Evolutionary conservation across 1,140 invertebrate species (phyloP).

Genomic region (Adelges cooleyi): DNA sequence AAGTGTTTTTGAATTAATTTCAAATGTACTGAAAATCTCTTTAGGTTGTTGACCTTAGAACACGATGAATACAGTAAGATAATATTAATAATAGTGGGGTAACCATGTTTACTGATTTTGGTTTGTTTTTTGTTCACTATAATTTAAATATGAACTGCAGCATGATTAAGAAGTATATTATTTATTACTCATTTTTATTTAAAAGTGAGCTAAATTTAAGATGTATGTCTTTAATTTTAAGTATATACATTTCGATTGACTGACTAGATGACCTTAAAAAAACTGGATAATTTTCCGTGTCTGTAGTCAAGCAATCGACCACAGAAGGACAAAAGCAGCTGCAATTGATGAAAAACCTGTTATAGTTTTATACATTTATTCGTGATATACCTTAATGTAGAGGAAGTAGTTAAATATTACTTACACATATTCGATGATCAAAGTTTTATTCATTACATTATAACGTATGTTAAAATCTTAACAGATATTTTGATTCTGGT

Average conservation of each 20-base stretch:
- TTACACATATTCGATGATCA: no score
- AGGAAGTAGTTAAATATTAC: not conserved
- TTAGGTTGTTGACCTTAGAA: no score
- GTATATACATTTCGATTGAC: not conserved
- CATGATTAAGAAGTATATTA: not conserved
- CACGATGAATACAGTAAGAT: no score
- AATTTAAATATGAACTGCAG: no score
- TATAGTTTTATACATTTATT: not conserved
- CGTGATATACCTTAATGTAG: not conserved
- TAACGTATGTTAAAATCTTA: no score
- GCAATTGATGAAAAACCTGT: not conserved
- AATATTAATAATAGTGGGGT: no score
- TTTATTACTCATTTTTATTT: not conserved
- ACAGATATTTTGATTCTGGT: no score
- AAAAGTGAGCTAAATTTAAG: not conserved
- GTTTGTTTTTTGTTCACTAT: no score
- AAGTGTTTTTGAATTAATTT: no score
- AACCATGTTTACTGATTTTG: no score
- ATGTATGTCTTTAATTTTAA: conserved; percentile 6
- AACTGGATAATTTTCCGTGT: not conserved
- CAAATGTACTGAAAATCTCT: no score
- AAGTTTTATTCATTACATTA: no score
- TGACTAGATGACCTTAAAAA: not conserved
- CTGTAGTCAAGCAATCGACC: not conserved
- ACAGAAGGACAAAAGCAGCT: not conserved